Evolutionary conservation across 2,797 vertebrate genomes (phyloP).

Genomic region (Aselliscus stoliczkanus): DNA sequence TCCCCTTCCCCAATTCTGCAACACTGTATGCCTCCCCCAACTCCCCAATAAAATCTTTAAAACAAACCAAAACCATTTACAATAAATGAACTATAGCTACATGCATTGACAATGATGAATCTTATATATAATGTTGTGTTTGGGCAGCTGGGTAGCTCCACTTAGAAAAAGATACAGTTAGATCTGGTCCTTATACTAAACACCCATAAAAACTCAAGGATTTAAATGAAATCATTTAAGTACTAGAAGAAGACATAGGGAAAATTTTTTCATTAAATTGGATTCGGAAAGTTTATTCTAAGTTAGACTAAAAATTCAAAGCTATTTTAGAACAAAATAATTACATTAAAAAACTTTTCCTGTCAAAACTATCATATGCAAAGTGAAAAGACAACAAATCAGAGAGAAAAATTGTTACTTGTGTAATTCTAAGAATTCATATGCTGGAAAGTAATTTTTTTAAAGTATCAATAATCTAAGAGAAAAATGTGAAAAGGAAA

Average conservation of each 20-base stretch:
- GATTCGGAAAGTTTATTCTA: background rate
- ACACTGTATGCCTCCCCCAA: too few relatives aligned
- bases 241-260: background rate
- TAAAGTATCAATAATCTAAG: background rate
- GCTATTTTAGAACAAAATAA: too few relatives aligned
- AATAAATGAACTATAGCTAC: background rate
- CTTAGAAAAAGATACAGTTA: background rate
- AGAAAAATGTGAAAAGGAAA: background rate
- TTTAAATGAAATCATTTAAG: slow-evolving; percentile 6
- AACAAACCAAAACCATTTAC: too few relatives aligned
- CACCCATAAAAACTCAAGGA: background rate
- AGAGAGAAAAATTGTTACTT: background rate
- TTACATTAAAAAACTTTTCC: background rate
- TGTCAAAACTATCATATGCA: background rate
- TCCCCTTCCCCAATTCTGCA: too few relatives aligned
- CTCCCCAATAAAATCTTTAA: too few relatives aligned
- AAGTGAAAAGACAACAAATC: slow-evolving; percentile 13
- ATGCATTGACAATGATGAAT: background rate
- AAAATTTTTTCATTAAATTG: slow-evolving; percentile 7
- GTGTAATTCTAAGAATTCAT: background rate
- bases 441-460: background rate
- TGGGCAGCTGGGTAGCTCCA: background rate
- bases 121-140: background rate
- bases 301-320: slow-evolving; percentile 5
- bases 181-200: background rate